Evolutionary conservation across 35 echinoderm and acorn worm species (phyloP).

Genomic region (Amphiura filiformis): DNA sequence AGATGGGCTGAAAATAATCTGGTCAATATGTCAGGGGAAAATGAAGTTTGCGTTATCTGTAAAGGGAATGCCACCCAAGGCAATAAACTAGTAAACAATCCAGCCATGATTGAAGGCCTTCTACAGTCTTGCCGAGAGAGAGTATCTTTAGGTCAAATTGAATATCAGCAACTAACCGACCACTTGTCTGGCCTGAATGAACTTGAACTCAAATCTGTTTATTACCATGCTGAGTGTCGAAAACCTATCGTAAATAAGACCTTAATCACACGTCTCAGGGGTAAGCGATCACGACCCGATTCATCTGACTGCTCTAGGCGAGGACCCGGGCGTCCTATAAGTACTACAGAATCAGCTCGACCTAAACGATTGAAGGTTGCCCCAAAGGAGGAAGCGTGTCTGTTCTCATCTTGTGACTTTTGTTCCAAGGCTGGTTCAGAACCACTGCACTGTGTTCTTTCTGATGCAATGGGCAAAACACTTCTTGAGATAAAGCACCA

Average conservation of each 20-base stretch:
- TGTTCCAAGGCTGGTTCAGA: constrained; percentile 23
- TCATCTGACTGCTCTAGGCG: not conserved
- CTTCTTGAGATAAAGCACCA: constrained; percentile 26
- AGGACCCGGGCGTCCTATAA: constrained; percentile 6
- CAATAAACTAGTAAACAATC: constrained; percentile 25
- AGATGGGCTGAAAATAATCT: not conserved
- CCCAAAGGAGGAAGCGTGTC: constrained; percentile 24
- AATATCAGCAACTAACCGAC: constrained; percentile 2
- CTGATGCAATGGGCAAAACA: constrained; percentile 40
- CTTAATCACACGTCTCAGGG: constrained; percentile 1
- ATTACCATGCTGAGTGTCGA: constrained; percentile 14
- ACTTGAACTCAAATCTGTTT: not conserved
- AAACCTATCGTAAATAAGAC: constrained; percentile 10
- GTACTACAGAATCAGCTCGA: not conserved
- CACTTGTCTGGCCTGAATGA: constrained; percentile 27
- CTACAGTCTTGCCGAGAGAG: constrained; percentile 19
- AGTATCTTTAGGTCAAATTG: constrained; percentile 23
- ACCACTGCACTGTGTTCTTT: constrained; percentile 17
- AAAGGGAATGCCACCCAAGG: not conserved
- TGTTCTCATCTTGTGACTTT: constrained; percentile 17
- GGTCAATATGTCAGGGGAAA: not conserved
- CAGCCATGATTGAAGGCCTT: constrained; percentile 3
- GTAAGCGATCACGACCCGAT: not conserved
- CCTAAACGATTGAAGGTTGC: constrained; percentile 26
- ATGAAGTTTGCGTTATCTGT: not conserved